Base-by-base conservation (phyloP, 2,797 vertebrate genomes). In the Peromyscus eremicus region DNA sequence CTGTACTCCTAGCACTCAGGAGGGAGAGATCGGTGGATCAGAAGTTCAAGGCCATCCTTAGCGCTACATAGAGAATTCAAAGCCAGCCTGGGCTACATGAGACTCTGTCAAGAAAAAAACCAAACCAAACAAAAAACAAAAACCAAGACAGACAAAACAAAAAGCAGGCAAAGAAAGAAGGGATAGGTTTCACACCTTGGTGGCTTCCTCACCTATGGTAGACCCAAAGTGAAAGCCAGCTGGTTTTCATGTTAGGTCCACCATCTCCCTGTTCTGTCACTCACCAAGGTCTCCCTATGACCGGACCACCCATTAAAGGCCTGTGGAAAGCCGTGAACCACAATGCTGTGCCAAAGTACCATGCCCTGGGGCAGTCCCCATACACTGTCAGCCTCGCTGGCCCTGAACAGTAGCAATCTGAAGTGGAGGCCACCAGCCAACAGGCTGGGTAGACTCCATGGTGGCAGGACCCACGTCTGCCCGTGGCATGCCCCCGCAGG, bases 311-410 rank as follows among this genome's bases (percentile, higher is more conserved):
- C 6, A 64, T 37, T 2, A 6, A 71, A 19, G 68, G 64, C 27
- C n/a, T 17, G 25, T 2, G 1, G 40, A 68, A 57, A 46, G 7
- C 1, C 60, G 12, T 9, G 43, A 37, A 17, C 9, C 27, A n/a
- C 32, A 1, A 8, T 8, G 4, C 14, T 70, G 34, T 14, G 40
- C 19, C 23, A 14, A 27, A 0, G 17, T 4, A 46, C 43, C 0
- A 49, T 4, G 6, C 21, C 17, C 57, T 1, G 10, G 62, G 34
- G 43, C 16, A 37, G 32, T 52, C 3, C 6, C 5, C 3, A 2
- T 16, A 0, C 37, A 14, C 4, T 13, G 27, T 55, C 52, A 14
- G 52, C 23, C 66, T 17, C n/a, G 0, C 43, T 8, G 1, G 9
- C 40, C 64, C 92, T 1, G 40, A 34, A 11, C 0, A 34, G 27